Conservation (phyloP, 2,113 vertebrate species). For the Cichladusa arquata region DNA sequence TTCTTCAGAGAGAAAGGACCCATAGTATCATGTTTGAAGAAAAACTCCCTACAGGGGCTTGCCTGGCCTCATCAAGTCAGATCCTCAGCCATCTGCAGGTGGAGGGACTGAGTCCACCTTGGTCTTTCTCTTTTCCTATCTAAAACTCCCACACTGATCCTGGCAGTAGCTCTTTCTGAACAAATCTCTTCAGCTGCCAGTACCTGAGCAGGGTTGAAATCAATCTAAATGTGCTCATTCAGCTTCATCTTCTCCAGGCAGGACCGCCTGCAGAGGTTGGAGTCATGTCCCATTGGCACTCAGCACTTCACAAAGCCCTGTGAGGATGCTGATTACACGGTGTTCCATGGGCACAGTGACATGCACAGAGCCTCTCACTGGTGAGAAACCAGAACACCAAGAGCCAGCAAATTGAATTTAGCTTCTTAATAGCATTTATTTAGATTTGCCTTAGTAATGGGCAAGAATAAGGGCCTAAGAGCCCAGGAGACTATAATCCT, state of each 20-base stretch:
- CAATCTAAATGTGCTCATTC: not conserved
- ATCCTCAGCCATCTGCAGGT: not conserved
- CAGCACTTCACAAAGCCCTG: not conserved
- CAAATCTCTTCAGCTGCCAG: not conserved
- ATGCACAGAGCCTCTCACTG: not conserved
- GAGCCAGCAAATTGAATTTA: constrained; percentile 44
- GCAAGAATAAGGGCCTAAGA: constrained; percentile 29
- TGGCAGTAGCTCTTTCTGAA: not conserved
- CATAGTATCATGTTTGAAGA: not conserved
- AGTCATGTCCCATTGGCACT: fast-evolving
- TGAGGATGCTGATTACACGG: not conserved
- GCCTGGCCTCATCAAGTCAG: not conserved
- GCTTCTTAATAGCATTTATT: constrained; percentile 34
- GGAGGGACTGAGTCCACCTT: not conserved
- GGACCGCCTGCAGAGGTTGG: not conserved
- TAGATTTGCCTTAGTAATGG: constrained; percentile 30
- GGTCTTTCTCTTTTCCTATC: not conserved
- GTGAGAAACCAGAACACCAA: not conserved
- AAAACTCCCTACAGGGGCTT: not conserved
- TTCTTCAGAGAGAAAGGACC: not conserved
- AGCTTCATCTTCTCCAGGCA: not conserved
- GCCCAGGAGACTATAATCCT: constrained; percentile 8
- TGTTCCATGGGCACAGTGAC: not conserved
- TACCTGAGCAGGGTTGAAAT: not conserved
- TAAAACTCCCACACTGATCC: not conserved